Evolutionary conservation across 1,140 invertebrate species (phyloP).

Genomic region (Trichomalopsis sarcophagae): DNA sequence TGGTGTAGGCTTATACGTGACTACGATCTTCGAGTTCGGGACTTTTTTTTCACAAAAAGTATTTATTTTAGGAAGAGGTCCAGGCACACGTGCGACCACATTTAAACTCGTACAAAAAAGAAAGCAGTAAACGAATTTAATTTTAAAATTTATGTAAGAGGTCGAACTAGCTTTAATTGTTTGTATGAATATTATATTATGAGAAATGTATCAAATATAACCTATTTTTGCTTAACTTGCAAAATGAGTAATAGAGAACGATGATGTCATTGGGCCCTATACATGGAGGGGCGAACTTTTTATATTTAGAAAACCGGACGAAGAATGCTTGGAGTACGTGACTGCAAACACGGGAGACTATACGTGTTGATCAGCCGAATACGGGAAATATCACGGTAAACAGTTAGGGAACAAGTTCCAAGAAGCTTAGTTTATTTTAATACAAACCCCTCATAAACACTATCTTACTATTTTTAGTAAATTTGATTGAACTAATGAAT

Average conservation of each 20-base stretch:
- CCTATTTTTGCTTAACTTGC: too few relatives aligned
- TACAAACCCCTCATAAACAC: neutral
- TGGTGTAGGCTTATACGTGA: constrained; percentile 4
- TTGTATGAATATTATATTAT: too few relatives aligned
- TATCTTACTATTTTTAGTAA: neutral
- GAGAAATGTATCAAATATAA: too few relatives aligned
- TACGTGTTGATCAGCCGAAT: neutral
- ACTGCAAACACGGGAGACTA: neutral
- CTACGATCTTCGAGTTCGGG: neutral
- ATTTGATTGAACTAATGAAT: too few relatives aligned
- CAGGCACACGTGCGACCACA: too few relatives aligned
- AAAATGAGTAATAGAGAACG: too few relatives aligned
- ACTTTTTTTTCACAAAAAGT: neutral
- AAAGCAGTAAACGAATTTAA: too few relatives aligned
- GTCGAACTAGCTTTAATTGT: too few relatives aligned
- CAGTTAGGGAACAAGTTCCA: neutral
- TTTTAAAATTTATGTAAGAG: too few relatives aligned
- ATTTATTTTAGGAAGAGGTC: neutral
- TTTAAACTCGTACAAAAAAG: too few relatives aligned
- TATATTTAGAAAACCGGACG: neutral
- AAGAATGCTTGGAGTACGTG: neutral
- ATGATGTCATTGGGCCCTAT: too few relatives aligned
- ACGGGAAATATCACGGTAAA: neutral
- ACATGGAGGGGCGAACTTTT: too few relatives aligned
- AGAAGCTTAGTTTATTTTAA: neutral